Evolutionary conservation across 2,888 invertebrate species (phyloP), one percentile per base, ranked within the genome.

Genomic region (Brenthis daphne): DNA sequence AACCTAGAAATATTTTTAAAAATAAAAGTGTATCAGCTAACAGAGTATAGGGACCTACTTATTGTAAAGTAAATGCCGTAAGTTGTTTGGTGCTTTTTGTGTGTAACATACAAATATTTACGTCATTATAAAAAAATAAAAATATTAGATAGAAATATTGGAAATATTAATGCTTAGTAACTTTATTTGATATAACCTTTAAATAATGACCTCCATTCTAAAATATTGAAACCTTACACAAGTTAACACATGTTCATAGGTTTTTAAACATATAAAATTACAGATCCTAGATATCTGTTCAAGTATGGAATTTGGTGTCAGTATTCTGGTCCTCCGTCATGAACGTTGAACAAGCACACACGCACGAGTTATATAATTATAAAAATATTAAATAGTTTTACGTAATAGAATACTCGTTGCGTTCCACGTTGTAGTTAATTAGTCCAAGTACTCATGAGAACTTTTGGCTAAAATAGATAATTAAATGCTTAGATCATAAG

Each of bases 381-480:
- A 73, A 74, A 76, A 70, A 71, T 70, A 75, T 65, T 69, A 65
- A 75, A 71, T 65, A 67, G 64, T 57, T 74, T 77, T 77, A 79
- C 80, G 80, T 84, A 80, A 82, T 76, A 70, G 65, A 72, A 75
- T 77, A 76, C 56, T 12, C 61, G 56, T 73, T 75, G 75, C 82
- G 85, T 85, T 80, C 84, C 86, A 85, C 78, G 78, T 68, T 67
- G 66, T 85, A 82, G 77, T 69, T 80, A 87, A 84, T 82, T 84
- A 83, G 85, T 79, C 75, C 78, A 76, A 77, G 74, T 75, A 75
- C 72, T 77, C 76, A 72, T 74, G 71, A 71, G 75, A 77, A 76
- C 53, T 69, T 67, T 69, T 57, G 24, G 16, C 20, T 54, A 65
- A 64, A 67, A 65, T 57, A 63, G 51, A 69, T 68, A 68, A 65